These are phyloP conservation scores for Arizona elegans DNA, from an alignment of 2,113 vertebrate genomes.

Conservation along the genomic window DNA sequence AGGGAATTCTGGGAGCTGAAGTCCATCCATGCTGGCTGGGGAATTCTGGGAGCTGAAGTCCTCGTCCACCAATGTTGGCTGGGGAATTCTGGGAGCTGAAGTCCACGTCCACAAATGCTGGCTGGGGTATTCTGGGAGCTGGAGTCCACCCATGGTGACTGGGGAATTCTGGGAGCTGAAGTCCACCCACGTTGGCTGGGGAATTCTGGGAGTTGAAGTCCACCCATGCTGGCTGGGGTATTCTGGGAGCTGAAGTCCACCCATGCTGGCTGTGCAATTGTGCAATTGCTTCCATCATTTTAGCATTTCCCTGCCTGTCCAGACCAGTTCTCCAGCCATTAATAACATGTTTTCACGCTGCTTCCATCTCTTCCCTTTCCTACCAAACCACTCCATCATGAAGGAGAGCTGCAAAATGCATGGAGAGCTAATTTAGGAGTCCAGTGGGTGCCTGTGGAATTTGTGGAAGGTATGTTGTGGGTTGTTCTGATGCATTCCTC, in stretches of 20 bases:
- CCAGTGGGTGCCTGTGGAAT: background rate
- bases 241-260: background rate
- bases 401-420: background rate
- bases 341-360: background rate
- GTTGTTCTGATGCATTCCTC: background rate
- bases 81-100: no score
- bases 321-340: background rate
- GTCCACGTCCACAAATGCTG: no score
- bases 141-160: no score
- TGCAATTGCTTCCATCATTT: background rate
- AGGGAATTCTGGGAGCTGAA: no score
- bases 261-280: background rate
- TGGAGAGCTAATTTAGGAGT: background rate
- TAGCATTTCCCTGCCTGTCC: background rate
- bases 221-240: background rate
- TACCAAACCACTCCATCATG: background rate
- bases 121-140: no score
- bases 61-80: no score
- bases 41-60: no score
- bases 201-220: background rate
- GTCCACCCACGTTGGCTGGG: no score
- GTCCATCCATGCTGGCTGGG: fast-evolving
- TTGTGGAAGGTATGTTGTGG: background rate
- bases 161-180: no score
- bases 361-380: background rate